These are phyloP conservation scores for Anser cygnoides DNA, from an alignment of 2,113 vertebrate species.

Conservation along the genomic window DNA sequence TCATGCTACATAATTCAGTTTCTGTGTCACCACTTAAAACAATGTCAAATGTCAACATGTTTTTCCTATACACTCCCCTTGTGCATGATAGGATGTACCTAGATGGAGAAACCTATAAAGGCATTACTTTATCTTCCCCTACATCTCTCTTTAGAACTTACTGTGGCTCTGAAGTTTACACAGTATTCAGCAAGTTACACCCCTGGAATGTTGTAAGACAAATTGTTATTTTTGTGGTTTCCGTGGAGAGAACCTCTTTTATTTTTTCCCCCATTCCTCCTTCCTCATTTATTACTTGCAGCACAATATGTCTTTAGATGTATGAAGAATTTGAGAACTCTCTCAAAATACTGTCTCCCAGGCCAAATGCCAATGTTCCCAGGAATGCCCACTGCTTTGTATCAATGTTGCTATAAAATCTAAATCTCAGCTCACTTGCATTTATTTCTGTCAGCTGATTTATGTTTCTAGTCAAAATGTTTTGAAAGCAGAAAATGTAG, in stretches of 20 bases:
- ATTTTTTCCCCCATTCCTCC: background rate
- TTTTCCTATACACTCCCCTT: background rate
- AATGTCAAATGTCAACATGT: background rate
- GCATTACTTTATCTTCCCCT: background rate
- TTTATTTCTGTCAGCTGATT: slow-evolving; percentile 46
- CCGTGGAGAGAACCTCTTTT: background rate
- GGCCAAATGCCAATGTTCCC: background rate
- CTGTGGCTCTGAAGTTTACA: background rate
- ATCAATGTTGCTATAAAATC: slow-evolving; percentile 32
- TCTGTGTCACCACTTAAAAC: background rate
- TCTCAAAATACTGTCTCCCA: background rate
- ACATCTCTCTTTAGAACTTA: background rate
- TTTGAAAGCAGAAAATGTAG: slow-evolving; percentile 23
- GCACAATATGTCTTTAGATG: background rate
- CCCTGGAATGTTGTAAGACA: background rate
- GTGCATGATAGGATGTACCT: background rate
- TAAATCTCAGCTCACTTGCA: background rate
- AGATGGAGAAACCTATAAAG: background rate
- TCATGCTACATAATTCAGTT: background rate
- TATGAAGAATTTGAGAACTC: background rate
- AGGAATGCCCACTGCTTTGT: slow-evolving; percentile 20
- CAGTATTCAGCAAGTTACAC: background rate
- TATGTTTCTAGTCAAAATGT: slow-evolving; percentile 22
- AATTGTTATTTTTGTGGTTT: background rate
- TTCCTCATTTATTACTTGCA: background rate